Conservation (phyloP, 1,140 invertebrate genomes). For the Dufourea novaeangliae region DNA sequence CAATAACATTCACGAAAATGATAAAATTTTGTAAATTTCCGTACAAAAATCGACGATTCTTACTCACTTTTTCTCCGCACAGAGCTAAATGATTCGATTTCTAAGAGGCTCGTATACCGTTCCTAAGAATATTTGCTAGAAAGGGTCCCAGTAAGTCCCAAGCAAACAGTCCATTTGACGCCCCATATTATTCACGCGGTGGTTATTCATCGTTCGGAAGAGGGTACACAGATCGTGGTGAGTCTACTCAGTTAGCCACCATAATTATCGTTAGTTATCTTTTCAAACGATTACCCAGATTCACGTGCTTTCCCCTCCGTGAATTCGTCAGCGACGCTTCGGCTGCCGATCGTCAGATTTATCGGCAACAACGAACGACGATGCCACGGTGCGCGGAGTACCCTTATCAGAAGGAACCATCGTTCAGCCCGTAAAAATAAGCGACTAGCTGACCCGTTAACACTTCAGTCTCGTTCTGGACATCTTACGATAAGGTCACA, state of each 20-base stretch:
- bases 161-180: constrained; percentile 29
- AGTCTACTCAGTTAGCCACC: no score
- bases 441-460: constrained; percentile 47
- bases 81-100: no score
- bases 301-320: no score
- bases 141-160: no score
- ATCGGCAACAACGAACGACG: background rate
- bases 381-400: background rate
- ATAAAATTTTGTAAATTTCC: no score
- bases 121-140: no score
- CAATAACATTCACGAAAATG: no score
- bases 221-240: background rate
- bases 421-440: constrained; percentile 32
- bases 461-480: constrained; percentile 54
- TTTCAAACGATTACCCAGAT: no score
- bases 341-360: constrained; percentile 37
- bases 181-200: background rate
- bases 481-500: constrained; percentile 61
- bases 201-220: background rate
- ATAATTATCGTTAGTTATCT: no score
- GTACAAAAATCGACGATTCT: no score
- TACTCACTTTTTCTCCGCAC: no score
- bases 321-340: background rate
- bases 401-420: constrained; percentile 49
- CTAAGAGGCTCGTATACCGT: no score